Percentiles rank a stretch among this genome's conserved stretches.
These are phyloP conservation scores for Haplotaxodon microlepis DNA, from an alignment of 2,113 vertebrate species.

Conservation along the genomic window DNA sequence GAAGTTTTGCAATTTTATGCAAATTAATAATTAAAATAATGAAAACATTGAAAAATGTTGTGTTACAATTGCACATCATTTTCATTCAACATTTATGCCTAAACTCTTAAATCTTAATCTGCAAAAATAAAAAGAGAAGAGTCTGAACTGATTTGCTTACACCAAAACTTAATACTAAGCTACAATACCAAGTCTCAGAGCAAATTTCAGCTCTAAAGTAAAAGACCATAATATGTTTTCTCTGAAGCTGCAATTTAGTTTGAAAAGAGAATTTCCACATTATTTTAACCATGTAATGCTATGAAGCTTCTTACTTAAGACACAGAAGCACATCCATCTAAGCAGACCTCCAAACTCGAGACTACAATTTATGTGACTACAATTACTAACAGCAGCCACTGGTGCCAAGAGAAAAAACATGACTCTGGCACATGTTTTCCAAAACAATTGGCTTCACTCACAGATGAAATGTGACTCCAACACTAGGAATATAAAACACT, in stretches of 20 bases:
- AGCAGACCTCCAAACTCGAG: neutral
- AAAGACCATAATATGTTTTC: neutral
- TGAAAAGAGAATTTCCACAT: neutral
- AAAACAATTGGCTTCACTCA: neutral
- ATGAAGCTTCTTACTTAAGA: neutral
- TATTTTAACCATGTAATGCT: neutral
- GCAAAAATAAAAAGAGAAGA: neutral
- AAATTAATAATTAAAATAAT: neutral
- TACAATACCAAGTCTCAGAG: neutral
- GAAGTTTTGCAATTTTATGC: neutral
- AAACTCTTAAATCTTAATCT: neutral
- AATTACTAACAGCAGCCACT: neutral
- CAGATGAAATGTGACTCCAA: conserved; percentile 11
- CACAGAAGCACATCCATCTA: neutral
- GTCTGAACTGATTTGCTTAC: neutral
- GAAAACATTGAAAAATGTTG: neutral
- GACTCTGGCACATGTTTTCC: neutral
- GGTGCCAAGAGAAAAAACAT: neutral
- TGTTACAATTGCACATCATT: neutral
- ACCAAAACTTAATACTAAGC: neutral
- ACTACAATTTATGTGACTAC: neutral
- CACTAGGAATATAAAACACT: conserved; percentile 12
- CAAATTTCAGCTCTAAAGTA: neutral
- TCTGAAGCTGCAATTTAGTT: neutral
- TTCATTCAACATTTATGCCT: neutral